Percentiles rank a stretch among this genome's conserved stretches.
Evolutionary conservation across 2,888 invertebrate species (phyloP).

Genomic region (Drosophila mimica): DNA sequence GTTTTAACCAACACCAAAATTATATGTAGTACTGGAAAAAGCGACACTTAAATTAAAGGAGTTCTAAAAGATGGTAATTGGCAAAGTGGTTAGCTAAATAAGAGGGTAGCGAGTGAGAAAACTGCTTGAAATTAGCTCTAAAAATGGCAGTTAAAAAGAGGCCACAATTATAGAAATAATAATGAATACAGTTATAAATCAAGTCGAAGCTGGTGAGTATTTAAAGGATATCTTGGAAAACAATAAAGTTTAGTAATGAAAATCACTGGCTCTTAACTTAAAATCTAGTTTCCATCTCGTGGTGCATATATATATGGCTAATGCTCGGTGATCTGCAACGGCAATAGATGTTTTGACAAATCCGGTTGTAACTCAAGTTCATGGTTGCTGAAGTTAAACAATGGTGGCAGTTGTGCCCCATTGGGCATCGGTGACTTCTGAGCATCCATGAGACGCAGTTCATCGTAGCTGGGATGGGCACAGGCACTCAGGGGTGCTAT

Average conservation of each 20-base stretch:
- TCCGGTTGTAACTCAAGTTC: slow-evolving; percentile 82
- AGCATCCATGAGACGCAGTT: slow-evolving; percentile 92
- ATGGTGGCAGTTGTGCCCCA: slow-evolving; percentile 95
- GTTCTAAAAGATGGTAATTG: neutral
- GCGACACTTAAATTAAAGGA: neutral
- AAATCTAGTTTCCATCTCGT: neutral
- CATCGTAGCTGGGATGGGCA: slow-evolving; percentile 98
- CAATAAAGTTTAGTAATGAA: neutral
- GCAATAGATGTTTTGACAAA: slow-evolving; percentile 62
- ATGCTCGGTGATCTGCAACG: slow-evolving; percentile 28
- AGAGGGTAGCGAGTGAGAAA: neutral
- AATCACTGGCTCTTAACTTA: slow-evolving; percentile 1
- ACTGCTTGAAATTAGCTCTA: neutral
- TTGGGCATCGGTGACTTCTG: slow-evolving; percentile 95
- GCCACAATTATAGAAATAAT: slow-evolving; percentile 1
- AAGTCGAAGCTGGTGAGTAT: too few relatives aligned
- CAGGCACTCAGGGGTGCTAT: slow-evolving; percentile 98
- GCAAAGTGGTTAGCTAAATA: neutral
- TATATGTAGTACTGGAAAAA: neutral
- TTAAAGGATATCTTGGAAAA: neutral
- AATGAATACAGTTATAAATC: neutral
- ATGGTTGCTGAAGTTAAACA: slow-evolving; percentile 98
- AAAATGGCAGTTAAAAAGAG: slow-evolving; percentile 18
- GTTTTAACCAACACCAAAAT: slow-evolving; percentile 17
- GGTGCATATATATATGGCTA: neutral